Base-by-base conservation (phyloP, 1,140 invertebrate species). In the Euwallacea fornicatus region DNA sequence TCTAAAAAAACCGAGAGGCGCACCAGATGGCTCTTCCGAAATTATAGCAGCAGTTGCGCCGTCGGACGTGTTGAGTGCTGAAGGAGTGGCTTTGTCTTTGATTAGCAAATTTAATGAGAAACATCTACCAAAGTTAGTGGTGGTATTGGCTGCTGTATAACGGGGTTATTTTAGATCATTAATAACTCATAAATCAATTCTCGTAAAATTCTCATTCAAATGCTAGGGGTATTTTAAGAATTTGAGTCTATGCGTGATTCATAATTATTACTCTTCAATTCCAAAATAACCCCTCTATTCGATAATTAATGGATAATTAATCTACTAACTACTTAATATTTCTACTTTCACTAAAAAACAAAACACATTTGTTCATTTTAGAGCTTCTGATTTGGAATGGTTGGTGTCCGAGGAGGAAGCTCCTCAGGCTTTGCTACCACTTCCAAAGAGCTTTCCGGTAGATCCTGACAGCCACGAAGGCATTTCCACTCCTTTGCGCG, bases 371-470 rank as follows among this genome's bases (percentile, higher is more conserved):
- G 4, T 4, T 33, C 21, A 33, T 33, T 76, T 50, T 66, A 86
- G 89, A 72, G 90, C 91, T 11, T 91, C 90, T 4, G 92, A 94
- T 63, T 80, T 95, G n/a, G 86, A 91, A 66, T 95, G 92, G 93
- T 81, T 95, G 4, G 91, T 95, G 0, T 90, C 90, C 0, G 92
- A 94, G 79, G 81, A 88, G 74, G 92, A 95, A 78, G 90, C 87
- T 3, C 91, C 92, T 9, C 92, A 94, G 80, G 84, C 86, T 83
- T 79, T 94, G 42, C 82, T 94, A 63, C 93, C 93, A 7, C 77
- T 95, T 56, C 92, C 93, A 21, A 88, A 87, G 76, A 91, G 86
- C 78, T 87, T 85, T 82, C 86, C 89, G 8, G 80, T 89, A 6
- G 88, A 85, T 79, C 87, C 89, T 9, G 88, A 91, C 79, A 77